Percentiles rank a stretch among this genome's conserved stretches.
Conservation (phyloP, 2,113 vertebrate genomes). For the Lates calcarifer region DNA sequence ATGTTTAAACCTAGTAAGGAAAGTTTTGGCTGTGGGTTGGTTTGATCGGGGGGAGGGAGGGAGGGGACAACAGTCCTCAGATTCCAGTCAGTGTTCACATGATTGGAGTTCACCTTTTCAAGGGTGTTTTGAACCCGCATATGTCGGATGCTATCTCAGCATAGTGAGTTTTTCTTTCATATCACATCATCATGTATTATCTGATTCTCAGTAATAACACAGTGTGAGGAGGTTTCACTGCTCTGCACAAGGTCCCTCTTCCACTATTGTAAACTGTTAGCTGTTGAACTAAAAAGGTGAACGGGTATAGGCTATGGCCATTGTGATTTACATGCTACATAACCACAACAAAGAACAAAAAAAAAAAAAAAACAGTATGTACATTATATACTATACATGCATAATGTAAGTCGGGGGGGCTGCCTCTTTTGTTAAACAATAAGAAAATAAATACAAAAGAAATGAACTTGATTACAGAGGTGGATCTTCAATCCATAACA, state of each 20-base stretch:
- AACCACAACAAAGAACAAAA: slow-evolving; percentile 58
- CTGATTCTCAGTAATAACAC: slow-evolving; percentile 39
- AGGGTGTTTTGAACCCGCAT: slow-evolving; percentile 28
- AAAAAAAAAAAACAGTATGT: slow-evolving; percentile 62
- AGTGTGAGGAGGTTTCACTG: slow-evolving; percentile 33
- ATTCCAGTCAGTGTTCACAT: slow-evolving; percentile 42
- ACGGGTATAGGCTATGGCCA: slow-evolving; percentile 68
- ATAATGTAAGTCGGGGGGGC: slow-evolving; percentile 65
- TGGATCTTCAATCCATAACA: slow-evolving; percentile 62
- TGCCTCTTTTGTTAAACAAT: slow-evolving; percentile 66
- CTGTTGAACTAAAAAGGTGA: slow-evolving; percentile 55
- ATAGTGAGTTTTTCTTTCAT: slow-evolving; percentile 21
- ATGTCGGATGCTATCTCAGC: slow-evolving; percentile 14
- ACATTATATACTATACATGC: slow-evolving; percentile 83
- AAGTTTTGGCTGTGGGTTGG: neutral
- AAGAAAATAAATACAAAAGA: slow-evolving; percentile 81
- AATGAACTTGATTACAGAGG: slow-evolving; percentile 43
- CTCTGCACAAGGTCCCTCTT: slow-evolving; percentile 34
- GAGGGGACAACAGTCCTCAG: neutral
- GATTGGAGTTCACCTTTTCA: slow-evolving; percentile 14
- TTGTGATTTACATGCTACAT: slow-evolving; percentile 73
- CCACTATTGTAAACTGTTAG: slow-evolving; percentile 52
- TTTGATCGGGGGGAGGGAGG: slow-evolving; percentile 25
- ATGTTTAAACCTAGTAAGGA: neutral
- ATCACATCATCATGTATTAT: slow-evolving; percentile 32